Conservation (phyloP, 2,888 invertebrate genomes). For the Cyrtodaria siliqua region DNA sequence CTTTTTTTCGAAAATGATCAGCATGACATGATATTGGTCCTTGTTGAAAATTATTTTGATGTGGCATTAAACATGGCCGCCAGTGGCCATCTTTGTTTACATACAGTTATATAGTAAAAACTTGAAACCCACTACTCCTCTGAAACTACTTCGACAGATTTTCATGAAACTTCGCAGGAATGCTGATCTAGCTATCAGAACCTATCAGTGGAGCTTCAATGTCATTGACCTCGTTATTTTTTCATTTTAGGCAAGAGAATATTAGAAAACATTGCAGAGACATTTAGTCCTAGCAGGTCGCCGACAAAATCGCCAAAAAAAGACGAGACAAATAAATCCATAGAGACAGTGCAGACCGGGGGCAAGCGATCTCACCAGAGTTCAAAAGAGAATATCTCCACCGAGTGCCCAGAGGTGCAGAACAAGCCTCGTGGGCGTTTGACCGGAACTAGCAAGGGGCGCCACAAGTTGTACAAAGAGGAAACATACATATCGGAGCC, state of each 20-base stretch:
- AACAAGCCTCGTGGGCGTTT: constrained; percentile 33
- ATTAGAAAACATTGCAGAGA: constrained; percentile 57
- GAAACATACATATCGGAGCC: constrained; percentile 67
- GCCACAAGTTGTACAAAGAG: constrained; percentile 66
- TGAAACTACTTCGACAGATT: too few relatives aligned
- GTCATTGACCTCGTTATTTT: too few relatives aligned
- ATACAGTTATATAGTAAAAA: too few relatives aligned
- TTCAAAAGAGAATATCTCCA: constrained; percentile 33
- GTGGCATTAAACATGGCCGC: too few relatives aligned
- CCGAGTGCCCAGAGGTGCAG: constrained; percentile 8
- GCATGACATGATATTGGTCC: too few relatives aligned
- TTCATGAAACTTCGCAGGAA: too few relatives aligned
- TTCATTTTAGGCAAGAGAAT: constrained; percentile 46
- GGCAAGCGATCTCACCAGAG: constrained; percentile 8
- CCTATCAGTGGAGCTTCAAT: too few relatives aligned
- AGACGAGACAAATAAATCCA: constrained; percentile 22
- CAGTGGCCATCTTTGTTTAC: too few relatives aligned
- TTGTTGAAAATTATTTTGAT: too few relatives aligned
- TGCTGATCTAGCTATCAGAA: too few relatives aligned
- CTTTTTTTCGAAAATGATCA: too few relatives aligned
- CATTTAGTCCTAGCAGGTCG: constrained; percentile 52
- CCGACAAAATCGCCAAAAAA: constrained; percentile 37
- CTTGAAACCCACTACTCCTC: too few relatives aligned
- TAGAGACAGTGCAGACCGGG: background rate
- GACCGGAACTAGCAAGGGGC: constrained; percentile 35